Percentiles rank a stretch among this genome's conserved stretches.
Conservation (phyloP, 2,888 invertebrate genomes). For the Leptopilina syphax region DNA sequence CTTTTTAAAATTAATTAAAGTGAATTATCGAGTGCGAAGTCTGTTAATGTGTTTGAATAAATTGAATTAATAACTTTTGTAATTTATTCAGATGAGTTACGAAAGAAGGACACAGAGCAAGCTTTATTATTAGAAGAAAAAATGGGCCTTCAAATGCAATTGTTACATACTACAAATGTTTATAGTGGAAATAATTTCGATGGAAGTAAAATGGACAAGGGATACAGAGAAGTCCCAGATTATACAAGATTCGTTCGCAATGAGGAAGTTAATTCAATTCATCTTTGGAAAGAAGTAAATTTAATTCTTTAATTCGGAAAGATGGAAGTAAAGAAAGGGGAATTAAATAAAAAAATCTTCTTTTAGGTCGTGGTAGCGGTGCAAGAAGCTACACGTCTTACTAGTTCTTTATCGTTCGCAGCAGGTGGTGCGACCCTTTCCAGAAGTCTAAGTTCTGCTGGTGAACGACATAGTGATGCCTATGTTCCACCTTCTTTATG, state of each 20-base stretch:
- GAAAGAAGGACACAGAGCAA: conserved; percentile 92
- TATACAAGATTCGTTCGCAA: conserved; percentile 86
- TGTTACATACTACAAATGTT: conserved; percentile 83
- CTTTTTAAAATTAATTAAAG: too few species aligned
- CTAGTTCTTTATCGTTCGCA: conserved; percentile 85
- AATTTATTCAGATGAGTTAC: conserved; percentile 84
- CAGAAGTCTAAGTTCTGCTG: conserved; percentile 94
- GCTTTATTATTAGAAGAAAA: conserved; percentile 92
- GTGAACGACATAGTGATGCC: conserved; percentile 92
- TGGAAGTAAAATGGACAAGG: conserved; percentile 62
- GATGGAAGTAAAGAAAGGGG: not conserved
- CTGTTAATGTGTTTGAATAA: not conserved
- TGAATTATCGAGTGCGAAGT: too few species aligned
- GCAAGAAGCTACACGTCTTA: conserved; percentile 87
- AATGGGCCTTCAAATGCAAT: conserved; percentile 88
- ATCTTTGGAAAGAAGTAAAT: conserved; percentile 88
- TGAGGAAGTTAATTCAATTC: conserved; percentile 86
- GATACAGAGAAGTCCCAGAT: conserved; percentile 78
- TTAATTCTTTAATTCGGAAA: not conserved
- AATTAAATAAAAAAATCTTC: not conserved
- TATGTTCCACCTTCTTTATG: conserved; percentile 89
- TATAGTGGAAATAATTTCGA: conserved; percentile 72
- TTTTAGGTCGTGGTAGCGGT: conserved; percentile 69
- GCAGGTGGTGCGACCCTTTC: conserved; percentile 88
- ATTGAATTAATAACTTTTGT: conserved; percentile 51